Conservation (phyloP, 2,888 invertebrate genomes). For the Pantelozetes paolii region DNA sequence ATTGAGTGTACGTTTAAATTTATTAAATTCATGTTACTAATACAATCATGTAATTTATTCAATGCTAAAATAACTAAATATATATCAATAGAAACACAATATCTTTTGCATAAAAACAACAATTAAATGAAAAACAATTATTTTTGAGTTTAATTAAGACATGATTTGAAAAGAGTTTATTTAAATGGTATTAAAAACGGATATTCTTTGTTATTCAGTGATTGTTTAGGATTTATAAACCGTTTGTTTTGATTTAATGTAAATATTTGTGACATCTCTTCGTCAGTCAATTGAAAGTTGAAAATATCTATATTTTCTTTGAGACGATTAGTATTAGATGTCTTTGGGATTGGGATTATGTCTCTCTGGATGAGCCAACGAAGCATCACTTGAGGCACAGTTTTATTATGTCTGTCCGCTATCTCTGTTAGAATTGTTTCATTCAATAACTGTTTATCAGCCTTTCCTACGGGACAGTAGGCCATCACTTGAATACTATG, state of each 20-base stretch:
- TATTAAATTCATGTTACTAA: too few relatives aligned
- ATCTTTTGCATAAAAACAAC: too few relatives aligned
- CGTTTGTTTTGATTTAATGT: constrained; percentile 66
- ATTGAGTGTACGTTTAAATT: too few relatives aligned
- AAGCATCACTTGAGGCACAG: constrained; percentile 63
- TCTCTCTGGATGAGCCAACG: constrained; percentile 65
- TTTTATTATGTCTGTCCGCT: constrained; percentile 64
- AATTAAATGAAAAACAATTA: too few relatives aligned
- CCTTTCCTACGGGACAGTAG: constrained; percentile 39
- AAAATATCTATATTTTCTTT: constrained; percentile 67
- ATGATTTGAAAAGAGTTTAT: neutral
- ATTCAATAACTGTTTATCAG: constrained; percentile 61
- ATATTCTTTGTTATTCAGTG: constrained; percentile 55
- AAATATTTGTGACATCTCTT: constrained; percentile 65
- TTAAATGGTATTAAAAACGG: constrained; percentile 54
- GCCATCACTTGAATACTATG: constrained; percentile 27
- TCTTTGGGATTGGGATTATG: constrained; percentile 74
- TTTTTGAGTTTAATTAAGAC: neutral
- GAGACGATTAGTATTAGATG: constrained; percentile 68
- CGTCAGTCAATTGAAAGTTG: constrained; percentile 66
- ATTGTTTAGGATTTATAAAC: constrained; percentile 47
- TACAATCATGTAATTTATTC: too few relatives aligned
- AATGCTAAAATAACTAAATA: too few relatives aligned
- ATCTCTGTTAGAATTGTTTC: constrained; percentile 63
- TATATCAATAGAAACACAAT: too few relatives aligned